Evolutionary conservation across 2,797 vertebrate genomes (phyloP).

Genomic region (Denticeps clupeoides): DNA sequence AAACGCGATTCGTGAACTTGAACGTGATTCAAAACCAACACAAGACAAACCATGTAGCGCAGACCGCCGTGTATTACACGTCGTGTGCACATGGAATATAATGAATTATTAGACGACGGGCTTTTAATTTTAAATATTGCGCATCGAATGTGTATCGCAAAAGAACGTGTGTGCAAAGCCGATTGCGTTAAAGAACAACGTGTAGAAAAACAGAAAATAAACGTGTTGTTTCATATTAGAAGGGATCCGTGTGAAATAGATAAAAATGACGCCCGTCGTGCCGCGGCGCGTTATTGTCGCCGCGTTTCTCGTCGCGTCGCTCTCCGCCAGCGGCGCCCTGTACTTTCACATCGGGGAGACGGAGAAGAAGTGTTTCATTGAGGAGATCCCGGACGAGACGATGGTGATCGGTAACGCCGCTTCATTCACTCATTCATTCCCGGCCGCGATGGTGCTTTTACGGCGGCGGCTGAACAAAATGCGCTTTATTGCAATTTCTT

Average conservation of each 20-base stretch:
- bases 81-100: too few species aligned
- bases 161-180: too few species aligned
- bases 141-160: too few species aligned
- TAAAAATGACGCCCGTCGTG: slow-evolving; percentile 38
- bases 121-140: too few species aligned
- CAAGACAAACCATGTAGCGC: too few species aligned
- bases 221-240: slow-evolving; percentile 2
- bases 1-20: too few species aligned
- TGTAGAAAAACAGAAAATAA: too few species aligned
- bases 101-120: too few species aligned
- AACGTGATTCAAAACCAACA: too few species aligned
- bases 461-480: too few species aligned
- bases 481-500: background rate
- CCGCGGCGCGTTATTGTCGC: slow-evolving; percentile 29
- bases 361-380: slow-evolving; percentile 86
- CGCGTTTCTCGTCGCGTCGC: slow-evolving; percentile 32
- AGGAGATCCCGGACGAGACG: slow-evolving; percentile 86
- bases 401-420: slow-evolving; percentile 75
- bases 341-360: slow-evolving; percentile 92
- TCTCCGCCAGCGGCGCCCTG: slow-evolving; percentile 46
- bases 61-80: too few species aligned
- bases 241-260: slow-evolving; percentile 7
- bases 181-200: background rate
- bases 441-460: background rate
- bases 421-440: background rate